phyloP scores from a whole-genome alignment of 92 coral and sea anemone species.

The Epizoanthus illoricatus region DNA sequence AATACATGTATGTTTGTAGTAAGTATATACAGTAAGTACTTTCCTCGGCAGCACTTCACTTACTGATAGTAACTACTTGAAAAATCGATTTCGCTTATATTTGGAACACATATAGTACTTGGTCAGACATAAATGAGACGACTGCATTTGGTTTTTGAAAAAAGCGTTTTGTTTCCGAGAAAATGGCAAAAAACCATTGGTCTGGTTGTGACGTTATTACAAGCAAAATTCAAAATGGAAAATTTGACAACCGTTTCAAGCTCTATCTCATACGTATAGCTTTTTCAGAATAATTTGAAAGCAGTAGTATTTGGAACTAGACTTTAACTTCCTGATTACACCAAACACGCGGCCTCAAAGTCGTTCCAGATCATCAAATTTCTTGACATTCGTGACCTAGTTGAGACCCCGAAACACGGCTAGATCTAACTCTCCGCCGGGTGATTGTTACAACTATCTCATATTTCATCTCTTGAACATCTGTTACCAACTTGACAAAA shows the following conservation, averaged over 20 bases:
- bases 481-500: slow-evolving; percentile 7
- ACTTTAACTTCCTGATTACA: slow-evolving; percentile 7
- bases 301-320: slow-evolving; percentile 5
- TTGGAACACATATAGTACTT: slow-evolving; percentile 18
- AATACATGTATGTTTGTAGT: no score
- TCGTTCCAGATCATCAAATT: slow-evolving; percentile 5
- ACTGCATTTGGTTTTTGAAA: slow-evolving; percentile 1
- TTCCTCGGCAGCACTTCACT: no score
- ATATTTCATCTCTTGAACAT: slow-evolving; percentile 12
- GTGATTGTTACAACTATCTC: slow-evolving; percentile 16
- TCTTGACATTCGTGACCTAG: background rate
- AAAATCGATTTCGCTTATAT: slow-evolving; percentile 9
- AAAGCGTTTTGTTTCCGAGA: slow-evolving; percentile 7
- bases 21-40: no score
- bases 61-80: no score
- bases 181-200: slow-evolving; percentile 4
- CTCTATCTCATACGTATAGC: background rate
- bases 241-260: no score
- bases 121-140: slow-evolving; percentile 15
- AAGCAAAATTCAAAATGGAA: no score
- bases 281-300: slow-evolving; percentile 11
- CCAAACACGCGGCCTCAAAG: slow-evolving; percentile 10
- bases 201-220: slow-evolving; percentile 16
- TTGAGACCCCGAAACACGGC: background rate
- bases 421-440: slow-evolving; percentile 9